Evolutionary conservation across 1,140 invertebrate genomes (phyloP).

Genomic region (Anadara kagoshimensis): DNA sequence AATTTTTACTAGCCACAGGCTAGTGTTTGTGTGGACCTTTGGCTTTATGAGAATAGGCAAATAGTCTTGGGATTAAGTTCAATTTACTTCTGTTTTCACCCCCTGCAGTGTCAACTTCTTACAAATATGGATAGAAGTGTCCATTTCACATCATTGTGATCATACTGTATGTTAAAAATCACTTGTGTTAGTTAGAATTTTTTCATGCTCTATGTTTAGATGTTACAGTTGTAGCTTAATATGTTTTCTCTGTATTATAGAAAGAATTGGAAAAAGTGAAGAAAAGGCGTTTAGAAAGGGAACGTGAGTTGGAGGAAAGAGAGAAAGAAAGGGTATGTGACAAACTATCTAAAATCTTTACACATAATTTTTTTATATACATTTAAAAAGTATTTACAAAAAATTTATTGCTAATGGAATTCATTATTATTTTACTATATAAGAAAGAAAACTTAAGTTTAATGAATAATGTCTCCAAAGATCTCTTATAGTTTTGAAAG

Average conservation of each 20-base stretch:
- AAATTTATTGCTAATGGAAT: not conserved
- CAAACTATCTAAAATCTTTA: not conserved
- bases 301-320: constrained; percentile 89
- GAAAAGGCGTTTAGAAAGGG: constrained; percentile 90
- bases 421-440: not conserved
- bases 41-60: too few species aligned
- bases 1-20: too few species aligned
- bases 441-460: not conserved
- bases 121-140: too few species aligned
- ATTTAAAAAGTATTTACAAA: not conserved
- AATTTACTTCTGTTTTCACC: too few species aligned
- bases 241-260: constrained; percentile 49
- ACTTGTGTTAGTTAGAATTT: not conserved
- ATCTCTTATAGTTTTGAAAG: not conserved
- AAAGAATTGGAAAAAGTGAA: constrained; percentile 84
- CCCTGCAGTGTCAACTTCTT: too few species aligned
- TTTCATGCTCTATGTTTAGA: not conserved
- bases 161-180: not conserved
- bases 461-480: not conserved
- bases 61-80: too few species aligned
- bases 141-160: too few species aligned
- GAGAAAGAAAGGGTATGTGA: constrained; percentile 87
- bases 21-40: too few species aligned
- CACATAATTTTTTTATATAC: too few species aligned
- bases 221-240: not conserved